phyloP scores from a whole-genome alignment of 2,113 vertebrate species.

The Podiceps cristatus region DNA sequence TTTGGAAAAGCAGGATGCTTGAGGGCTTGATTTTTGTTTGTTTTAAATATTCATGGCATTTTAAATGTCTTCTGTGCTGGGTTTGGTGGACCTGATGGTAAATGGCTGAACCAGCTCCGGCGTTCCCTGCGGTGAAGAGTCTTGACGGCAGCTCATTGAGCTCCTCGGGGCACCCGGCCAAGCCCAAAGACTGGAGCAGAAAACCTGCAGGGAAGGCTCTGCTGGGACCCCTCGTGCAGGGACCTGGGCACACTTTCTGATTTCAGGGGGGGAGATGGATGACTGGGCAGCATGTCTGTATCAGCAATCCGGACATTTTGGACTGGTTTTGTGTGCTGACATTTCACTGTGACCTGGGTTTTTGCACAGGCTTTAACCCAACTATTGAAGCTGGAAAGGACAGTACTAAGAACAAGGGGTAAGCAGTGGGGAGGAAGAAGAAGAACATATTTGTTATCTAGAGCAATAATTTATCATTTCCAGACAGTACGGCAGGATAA shows the following conservation, averaged over 20 bases:
- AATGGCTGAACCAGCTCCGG: background rate
- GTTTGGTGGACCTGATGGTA: background rate
- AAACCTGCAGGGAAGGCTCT: background rate
- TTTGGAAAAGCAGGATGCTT: background rate
- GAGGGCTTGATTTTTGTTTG: background rate
- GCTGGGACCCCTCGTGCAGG: background rate
- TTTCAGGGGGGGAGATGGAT: constrained; percentile 10
- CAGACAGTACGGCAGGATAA: constrained; percentile 14
- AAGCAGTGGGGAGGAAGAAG: background rate
- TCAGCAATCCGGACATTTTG: background rate
- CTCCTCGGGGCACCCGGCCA: background rate
- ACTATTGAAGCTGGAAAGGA: background rate
- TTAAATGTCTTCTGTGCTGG: background rate
- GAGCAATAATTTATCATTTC: constrained; percentile 35
- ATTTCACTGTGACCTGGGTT: background rate
- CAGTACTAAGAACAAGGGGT: background rate
- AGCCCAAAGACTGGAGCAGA: background rate
- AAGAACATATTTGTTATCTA: background rate
- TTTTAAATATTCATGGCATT: constrained; percentile 43
- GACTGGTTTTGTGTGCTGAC: background rate
- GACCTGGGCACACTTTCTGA: background rate
- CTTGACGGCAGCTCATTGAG: rapidly evolving
- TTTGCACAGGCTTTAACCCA: background rate
- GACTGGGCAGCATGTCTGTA: background rate
- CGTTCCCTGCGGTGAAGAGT: background rate